Evolutionary conservation across 2,113 vertebrate species (phyloP), one percentile per base, ranked within the genome.

Genomic region (Triplophysa dalaica): DNA sequence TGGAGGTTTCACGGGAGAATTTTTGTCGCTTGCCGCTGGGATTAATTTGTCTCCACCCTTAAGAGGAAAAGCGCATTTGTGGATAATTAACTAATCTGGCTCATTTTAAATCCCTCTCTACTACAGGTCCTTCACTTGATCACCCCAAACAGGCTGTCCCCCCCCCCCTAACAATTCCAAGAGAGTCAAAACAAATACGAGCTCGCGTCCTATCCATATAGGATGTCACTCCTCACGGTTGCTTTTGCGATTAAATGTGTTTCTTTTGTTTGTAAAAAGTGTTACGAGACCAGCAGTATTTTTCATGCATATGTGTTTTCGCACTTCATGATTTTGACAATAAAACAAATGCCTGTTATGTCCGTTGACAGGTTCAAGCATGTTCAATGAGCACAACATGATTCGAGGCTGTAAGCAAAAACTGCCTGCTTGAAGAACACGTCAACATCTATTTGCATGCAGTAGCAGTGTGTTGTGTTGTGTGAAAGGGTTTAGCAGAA

Each of bases 21-120:
- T 64, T 84, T 72, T 81, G 61, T 79, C 70, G 77, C 69, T 87
- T 89, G 85, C 82, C 83, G 88, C 87, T 89, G 81, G 78, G 86
- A 91, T 92, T 92, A 87, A 94, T 94, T 93, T 93, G 92, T 91
- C 89, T 92, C 88, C 90, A 89, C 86, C 83, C 85, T 85, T 87
- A 89, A 84, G 82, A 84, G 85, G 87, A 86, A 89, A 92, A 93
- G 88, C 90, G 92, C 91, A 89, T 92, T 92, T 92, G 87, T 90
- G 88, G 90, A 90, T 89, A 89, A 90, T 91, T 91, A 91, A 90
- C 90, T 92, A 90, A 93, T 92, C 90, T 90, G 89, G 82, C 86
- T 87, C 89, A 91, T 89, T 89, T 89, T 6, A 80, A 80, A 86
- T 81, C 85, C 84, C 85, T 82, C 60, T 79, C 74, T 60, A 82